Base-by-base conservation (phyloP, 2,797 vertebrate genomes). In the Pangasius djambal region DNA sequence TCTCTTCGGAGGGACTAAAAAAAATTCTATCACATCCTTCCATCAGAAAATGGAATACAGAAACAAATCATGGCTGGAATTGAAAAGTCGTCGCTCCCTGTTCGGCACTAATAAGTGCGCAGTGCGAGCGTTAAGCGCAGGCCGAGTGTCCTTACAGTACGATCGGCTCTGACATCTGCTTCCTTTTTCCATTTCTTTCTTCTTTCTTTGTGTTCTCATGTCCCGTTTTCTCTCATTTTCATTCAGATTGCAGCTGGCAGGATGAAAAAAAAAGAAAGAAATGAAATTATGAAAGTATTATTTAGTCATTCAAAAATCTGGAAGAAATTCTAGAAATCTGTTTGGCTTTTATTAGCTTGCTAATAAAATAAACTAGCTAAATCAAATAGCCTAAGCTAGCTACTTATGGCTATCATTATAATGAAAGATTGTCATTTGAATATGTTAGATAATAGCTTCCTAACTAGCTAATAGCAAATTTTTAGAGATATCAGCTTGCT, bases 41-140 rank as follows among this genome's bases (percentile, higher is more conserved):
- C 96, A 95, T 96, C 92, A 88, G 94, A 94, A 96, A 97, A 97
- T 98, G 97, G 96, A 98, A 99, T 99, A 99, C 97, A 97, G 98
- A 98, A 99, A 99, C 98, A 99, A 99, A 99, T 99, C 98, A 98
- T 98, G 97, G 97, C 97, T 94, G 97, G 97, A 99, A 99, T 99
- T 99, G 98, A 98, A 99, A 99, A 99, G 98, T 98, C 98, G 98
- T 97, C 96, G 95, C 55, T 87, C 96, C 97, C 98, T 98, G 98
- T 99, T 98, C 97, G 95, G 94, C 97, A 97, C 98, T 98, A 98
- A 99, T 99, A 98, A 99, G 98, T 97, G 95, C 95, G 97, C 98
- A 97, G 97, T 97, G 97, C 97, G 96, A 98, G 97, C 67, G 97
- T 96, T 98, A 98, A 98, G 97, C 97, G 97, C 96, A 96, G 97